Evolutionary conservation across 2,797 vertebrate genomes (phyloP), one percentile per base, ranked within the genome.

Genomic region (Paramormyrops hopkinsi): DNA sequence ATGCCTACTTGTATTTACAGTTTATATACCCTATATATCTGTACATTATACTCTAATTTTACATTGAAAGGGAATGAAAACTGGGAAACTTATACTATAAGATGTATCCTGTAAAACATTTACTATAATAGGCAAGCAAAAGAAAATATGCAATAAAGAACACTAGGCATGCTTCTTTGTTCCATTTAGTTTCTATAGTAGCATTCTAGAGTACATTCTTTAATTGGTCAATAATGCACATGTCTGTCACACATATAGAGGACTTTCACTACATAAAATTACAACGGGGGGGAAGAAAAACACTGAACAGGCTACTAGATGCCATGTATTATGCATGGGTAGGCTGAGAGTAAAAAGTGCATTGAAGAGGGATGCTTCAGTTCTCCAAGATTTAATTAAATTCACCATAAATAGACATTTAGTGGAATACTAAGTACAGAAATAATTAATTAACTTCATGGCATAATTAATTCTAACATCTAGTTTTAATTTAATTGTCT

Each of bases 381-480:
- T 88, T 65, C 89, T 90, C 87, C 53, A 48, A 73, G 37, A 88
- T 73, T 83, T 73, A 90, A 73, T 88, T 69, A 90, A 90, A 88
- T 59, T 88, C 46, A 83, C 54, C 79, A 65, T 88, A 88, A 90
- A 69, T 50, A 88, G 87, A 79, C n/a, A 85, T 88, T 90, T 90
- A 85, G 46, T 33, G 11, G 86, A 56, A 56, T 88, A 87, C 46
- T 29, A 48, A 88, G 82, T 59, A 29, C 25, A 88, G 79, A 76
- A 73, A 88, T 59, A 88, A 88, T 85, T 90, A 65, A 88, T 88
- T 88, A 90, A 86, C 82, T 90, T 88, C 37, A 88, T 48, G 62
- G 89, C 53, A 85, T 48, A 82, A 33, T 73, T 59, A 33, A 29
- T 88, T 11, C 50, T 56, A 29, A 59, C 56, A 56, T 82, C 89